phyloP scores from a whole-genome alignment of 2,888 invertebrate species.

The Syrista parreyssii region DNA sequence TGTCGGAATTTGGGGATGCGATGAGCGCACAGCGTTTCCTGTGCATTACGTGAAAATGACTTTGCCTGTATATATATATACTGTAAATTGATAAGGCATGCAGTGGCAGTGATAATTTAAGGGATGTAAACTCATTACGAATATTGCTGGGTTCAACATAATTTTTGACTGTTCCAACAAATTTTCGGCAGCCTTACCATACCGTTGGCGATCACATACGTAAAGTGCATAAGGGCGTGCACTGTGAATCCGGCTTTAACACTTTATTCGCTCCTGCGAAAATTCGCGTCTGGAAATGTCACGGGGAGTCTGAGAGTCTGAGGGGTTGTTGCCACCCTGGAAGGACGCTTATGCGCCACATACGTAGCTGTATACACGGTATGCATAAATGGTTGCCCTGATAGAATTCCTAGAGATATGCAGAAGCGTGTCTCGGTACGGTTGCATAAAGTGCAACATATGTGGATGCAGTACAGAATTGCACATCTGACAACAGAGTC shows the following conservation, averaged over 20 bases:
- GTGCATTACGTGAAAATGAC: background rate
- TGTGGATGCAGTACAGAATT: background rate
- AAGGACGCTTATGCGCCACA: background rate
- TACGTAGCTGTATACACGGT: background rate
- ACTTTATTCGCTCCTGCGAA: slow-evolving; percentile 39
- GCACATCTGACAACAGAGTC: background rate
- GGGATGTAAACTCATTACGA: background rate
- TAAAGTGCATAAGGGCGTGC: background rate
- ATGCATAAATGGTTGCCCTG: background rate
- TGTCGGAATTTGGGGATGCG: background rate
- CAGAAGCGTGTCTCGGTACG: no score
- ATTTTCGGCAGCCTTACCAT: background rate
- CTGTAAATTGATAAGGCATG: no score
- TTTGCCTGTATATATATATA: background rate
- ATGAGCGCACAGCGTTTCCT: background rate
- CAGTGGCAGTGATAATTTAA: background rate
- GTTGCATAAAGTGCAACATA: background rate
- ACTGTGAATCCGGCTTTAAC: slow-evolving; percentile 5
- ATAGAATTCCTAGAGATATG: background rate
- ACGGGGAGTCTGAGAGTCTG: background rate
- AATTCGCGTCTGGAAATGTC: slow-evolving; percentile 39
- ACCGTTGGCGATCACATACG: background rate
- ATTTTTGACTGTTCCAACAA: background rate
- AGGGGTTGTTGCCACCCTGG: background rate
- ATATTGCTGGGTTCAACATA: background rate